Evolutionary conservation across 2,888 invertebrate species (phyloP).

Genomic region (Blastobasis adustella): DNA sequence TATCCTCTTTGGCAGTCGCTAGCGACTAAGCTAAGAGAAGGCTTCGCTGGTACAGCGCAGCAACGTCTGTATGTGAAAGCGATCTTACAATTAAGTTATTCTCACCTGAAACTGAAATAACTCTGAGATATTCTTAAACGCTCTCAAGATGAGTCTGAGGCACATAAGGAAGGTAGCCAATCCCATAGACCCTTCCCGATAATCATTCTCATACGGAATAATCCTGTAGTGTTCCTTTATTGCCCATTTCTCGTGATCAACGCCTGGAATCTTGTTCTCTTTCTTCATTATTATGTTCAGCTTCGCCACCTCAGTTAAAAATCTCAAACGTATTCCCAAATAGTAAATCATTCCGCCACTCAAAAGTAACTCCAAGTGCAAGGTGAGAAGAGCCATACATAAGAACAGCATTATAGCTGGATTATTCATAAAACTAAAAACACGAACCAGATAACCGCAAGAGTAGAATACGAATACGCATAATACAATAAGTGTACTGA

Average conservation of each 20-base stretch:
- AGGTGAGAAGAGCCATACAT: constrained; percentile 12
- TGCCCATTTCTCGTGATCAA: background rate
- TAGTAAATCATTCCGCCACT: constrained; percentile 21
- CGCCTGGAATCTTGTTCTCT: background rate
- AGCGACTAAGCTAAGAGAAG: too few species aligned
- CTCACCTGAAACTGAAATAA: constrained; percentile 28
- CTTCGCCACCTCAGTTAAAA: constrained; percentile 22
- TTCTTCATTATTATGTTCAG: constrained; percentile 8
- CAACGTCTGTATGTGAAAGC: too few species aligned
- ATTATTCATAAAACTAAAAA: constrained; percentile 12
- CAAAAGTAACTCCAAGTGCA: constrained; percentile 23
- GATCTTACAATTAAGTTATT: background rate
- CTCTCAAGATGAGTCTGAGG: constrained; percentile 23
- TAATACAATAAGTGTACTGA: constrained; percentile 14
- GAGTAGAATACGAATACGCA: constrained; percentile 13
- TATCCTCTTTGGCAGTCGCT: too few species aligned
- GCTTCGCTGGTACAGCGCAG: too few species aligned
- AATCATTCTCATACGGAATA: background rate
- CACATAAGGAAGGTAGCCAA: constrained; percentile 16
- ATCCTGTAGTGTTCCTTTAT: background rate
- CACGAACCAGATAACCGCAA: constrained; percentile 14
- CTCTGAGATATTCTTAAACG: constrained; percentile 20
- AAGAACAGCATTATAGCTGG: constrained; percentile 15
- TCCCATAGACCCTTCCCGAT: background rate
- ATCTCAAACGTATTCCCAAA: constrained; percentile 18